These are phyloP conservation scores for Achatina immaculata DNA, from an alignment of 1,140 invertebrate genomes.

Conservation along the genomic window DNA sequence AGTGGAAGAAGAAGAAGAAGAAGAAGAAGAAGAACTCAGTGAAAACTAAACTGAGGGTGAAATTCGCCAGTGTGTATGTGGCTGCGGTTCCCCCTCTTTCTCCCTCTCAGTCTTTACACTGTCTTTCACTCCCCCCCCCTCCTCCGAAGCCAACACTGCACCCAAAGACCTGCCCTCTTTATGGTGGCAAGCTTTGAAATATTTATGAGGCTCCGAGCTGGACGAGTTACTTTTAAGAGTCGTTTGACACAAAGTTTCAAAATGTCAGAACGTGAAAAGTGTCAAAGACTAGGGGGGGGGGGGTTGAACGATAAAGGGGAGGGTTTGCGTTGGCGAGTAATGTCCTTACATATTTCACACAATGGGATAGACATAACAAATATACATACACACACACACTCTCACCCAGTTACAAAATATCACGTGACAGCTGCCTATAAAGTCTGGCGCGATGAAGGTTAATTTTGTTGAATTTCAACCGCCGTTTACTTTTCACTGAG, in stretches of 20 bases:
- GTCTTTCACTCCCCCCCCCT: neutral
- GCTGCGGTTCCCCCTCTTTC: too few species aligned
- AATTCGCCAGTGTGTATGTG: too few species aligned
- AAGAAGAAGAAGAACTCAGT: conserved; percentile 6
- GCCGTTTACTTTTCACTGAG: neutral
- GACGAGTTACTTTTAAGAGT: conserved; percentile 1
- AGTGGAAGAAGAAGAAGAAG: conserved; percentile 21
- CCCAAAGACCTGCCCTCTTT: conserved; percentile 1
- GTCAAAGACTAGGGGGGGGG: too few species aligned
- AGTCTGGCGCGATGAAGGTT: too few species aligned
- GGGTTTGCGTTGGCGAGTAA: too few species aligned
- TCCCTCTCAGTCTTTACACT: neutral
- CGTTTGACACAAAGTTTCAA: neutral
- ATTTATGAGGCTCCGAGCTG: neutral
- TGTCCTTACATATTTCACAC: too few species aligned
- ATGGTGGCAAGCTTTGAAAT: neutral
- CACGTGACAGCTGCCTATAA: too few species aligned
- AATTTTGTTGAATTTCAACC: neutral
- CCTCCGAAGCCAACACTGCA: neutral
- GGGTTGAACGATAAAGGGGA: too few species aligned
- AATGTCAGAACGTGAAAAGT: too few species aligned
- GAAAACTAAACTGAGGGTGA: neutral
- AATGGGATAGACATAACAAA: too few species aligned
- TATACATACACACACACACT: too few species aligned
- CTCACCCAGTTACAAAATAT: too few species aligned